Evolutionary conservation across 1,140 invertebrate genomes (phyloP).

Genomic region (Anastrepha ludens): DNA sequence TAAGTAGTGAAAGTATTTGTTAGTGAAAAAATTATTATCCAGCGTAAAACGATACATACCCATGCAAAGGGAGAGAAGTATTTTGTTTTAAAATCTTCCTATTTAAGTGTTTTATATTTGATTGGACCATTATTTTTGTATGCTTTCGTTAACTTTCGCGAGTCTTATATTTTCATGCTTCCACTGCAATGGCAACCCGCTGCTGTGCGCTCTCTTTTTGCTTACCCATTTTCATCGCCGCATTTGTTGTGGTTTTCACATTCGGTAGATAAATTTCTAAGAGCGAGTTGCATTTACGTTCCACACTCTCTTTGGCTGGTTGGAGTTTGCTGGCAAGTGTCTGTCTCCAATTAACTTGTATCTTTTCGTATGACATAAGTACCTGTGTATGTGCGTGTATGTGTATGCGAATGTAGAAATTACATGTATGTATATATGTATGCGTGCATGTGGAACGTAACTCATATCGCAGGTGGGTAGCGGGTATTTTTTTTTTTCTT

Average conservation of each 20-base stretch:
- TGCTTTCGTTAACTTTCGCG: too few species aligned
- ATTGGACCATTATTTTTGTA: too few species aligned
- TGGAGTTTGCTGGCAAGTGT: not conserved
- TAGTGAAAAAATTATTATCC: not conserved
- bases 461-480: constrained; percentile 8
- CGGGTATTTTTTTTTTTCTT: not conserved
- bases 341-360: not conserved
- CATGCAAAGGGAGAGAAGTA: too few species aligned
- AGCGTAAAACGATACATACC: too few species aligned
- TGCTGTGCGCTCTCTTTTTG: not conserved
- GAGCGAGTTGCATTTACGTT: constrained; percentile 12
- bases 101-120: not conserved
- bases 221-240: constrained; percentile 7
- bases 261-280: constrained; percentile 35
- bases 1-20: not conserved
- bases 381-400: not conserved
- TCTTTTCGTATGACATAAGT: not conserved
- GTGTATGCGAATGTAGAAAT: not conserved
- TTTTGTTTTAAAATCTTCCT: too few species aligned
- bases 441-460: not conserved
- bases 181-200: constrained; percentile 6
- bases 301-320: constrained; percentile 32
- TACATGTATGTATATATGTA: not conserved
- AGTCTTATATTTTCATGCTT: not conserved
- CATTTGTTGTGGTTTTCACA: constrained; percentile 43